Evolutionary conservation across 2,888 invertebrate species (phyloP), one percentile per base, ranked within the genome.

Genomic region (Acholoe squamosa): DNA sequence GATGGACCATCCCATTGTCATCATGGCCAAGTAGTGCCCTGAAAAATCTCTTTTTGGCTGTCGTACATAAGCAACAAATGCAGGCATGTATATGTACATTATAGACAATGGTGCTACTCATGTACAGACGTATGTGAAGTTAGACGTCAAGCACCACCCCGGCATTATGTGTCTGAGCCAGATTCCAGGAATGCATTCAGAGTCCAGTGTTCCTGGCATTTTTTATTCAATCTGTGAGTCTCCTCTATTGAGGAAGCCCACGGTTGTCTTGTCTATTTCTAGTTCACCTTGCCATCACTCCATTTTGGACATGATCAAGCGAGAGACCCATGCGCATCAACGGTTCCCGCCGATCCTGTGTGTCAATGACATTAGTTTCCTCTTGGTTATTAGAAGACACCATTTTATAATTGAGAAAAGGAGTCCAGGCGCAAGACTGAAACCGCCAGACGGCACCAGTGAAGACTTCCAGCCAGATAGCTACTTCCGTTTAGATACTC

Each of bases 41-140:
- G 51, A 84, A 84, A 77, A 84, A 84, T 84, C 84, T 86, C 86
- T 7, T 86, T 84, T 86, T 86, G 86, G 86, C 86, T 86, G 86
- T 56, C 86, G 86, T 52, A 56, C 86, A 54, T 86, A 86, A 86
- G 86, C 86, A 86, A 86, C 86, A 86, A 54, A 86, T 86, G 56
- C 28, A 52, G 52, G 52, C 56, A 52, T 54, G 54, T 86, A 86
- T 86, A 86, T 31, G 52, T 33, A 43, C 43, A 43, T 43, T 43
- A 86, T 54, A 86, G 0, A 86, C 10, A 54, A 28, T 54, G 86
- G 86, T 56, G 86, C 54, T 86, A 33, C 86, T 86, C 54, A n/a
- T 52, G 86, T 56, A 86, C 52, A 86, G 54, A 86, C 56, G 3
- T 31, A 25, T 86, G 86, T 86, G 86, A 86, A 86, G 86, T 86